These are phyloP conservation scores for Amiota mariae DNA, from an alignment of 2,888 invertebrate genomes.

Conservation along the genomic window DNA sequence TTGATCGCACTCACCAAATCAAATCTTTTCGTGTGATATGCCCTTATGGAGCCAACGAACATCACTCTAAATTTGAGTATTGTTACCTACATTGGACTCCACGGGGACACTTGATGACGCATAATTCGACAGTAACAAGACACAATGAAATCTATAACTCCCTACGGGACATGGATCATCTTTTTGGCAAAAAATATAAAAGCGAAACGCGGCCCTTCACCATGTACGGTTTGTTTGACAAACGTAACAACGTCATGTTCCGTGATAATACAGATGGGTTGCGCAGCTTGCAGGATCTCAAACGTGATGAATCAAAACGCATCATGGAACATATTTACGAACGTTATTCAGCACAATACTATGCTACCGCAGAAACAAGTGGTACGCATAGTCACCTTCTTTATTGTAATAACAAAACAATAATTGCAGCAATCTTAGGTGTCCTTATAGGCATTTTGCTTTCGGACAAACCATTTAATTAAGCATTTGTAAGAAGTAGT, in stretches of 20 bases:
- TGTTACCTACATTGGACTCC: slow-evolving; percentile 82
- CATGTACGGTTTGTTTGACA: slow-evolving; percentile 82
- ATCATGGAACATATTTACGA: slow-evolving; percentile 70
- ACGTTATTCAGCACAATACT: slow-evolving; percentile 59
- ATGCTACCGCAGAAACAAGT: slow-evolving; percentile 42
- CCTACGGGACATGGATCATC: slow-evolving; percentile 80
- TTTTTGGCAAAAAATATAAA: slow-evolving; percentile 80
- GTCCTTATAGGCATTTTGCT: too few relatives aligned
- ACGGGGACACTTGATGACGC: slow-evolving; percentile 80
- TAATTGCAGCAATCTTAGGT: too few relatives aligned
- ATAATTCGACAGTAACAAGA: slow-evolving; percentile 75
- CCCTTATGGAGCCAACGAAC: slow-evolving; percentile 72
- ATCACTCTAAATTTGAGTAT: slow-evolving; percentile 67
- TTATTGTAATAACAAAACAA: not conserved
- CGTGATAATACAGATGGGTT: slow-evolving; percentile 70
- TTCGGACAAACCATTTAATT: slow-evolving; percentile 20
- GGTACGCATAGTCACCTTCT: not conserved
- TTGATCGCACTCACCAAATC: slow-evolving; percentile 64
- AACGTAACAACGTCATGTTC: slow-evolving; percentile 79
- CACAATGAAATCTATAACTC: slow-evolving; percentile 82
- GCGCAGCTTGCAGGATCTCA: slow-evolving; percentile 62
- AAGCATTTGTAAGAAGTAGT: slow-evolving; percentile 30
- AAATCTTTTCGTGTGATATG: slow-evolving; percentile 77
- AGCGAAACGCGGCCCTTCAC: slow-evolving; percentile 79
- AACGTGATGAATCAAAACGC: slow-evolving; percentile 63